Evolutionary conservation across 2,797 vertebrate species (phyloP).

Genomic region (Leptoclinus maculatus): DNA sequence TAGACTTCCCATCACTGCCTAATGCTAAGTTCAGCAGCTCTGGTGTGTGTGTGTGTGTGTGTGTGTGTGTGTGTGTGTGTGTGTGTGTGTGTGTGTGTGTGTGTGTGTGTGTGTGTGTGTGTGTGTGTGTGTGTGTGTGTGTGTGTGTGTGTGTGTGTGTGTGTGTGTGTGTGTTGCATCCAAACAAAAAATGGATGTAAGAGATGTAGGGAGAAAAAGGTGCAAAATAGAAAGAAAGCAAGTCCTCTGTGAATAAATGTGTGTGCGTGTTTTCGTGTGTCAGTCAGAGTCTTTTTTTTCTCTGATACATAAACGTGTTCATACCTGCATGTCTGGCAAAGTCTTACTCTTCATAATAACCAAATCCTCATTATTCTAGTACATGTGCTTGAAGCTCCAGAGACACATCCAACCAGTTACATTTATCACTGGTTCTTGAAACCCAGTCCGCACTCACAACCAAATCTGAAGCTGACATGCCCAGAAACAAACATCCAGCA

Average conservation of each 20-base stretch:
- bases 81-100: slow-evolving; percentile 15
- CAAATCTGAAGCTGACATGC: slow-evolving; percentile 10
- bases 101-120: slow-evolving; percentile 13
- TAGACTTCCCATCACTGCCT: slow-evolving; percentile 65
- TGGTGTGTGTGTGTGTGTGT: slow-evolving; percentile 14
- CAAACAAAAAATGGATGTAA: not conserved
- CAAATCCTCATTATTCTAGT: not conserved
- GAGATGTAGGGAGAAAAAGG: not conserved
- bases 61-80: slow-evolving; percentile 7
- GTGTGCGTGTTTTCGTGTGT: not conserved
- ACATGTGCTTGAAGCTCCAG: not conserved
- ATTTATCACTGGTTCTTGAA: slow-evolving; percentile 25
- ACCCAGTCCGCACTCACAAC: slow-evolving; percentile 2
- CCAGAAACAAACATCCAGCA: not conserved
- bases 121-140: slow-evolving; percentile 10
- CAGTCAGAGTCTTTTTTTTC: slow-evolving; percentile 1
- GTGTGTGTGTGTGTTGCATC: not conserved
- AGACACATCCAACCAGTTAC: slow-evolving; percentile 11
- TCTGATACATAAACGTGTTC: not conserved
- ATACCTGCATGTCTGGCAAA: not conserved
- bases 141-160: slow-evolving; percentile 23
- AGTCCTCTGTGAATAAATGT: not conserved
- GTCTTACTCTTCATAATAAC: slow-evolving; percentile 7
- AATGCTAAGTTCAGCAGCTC: slow-evolving; percentile 75
- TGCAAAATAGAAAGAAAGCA: not conserved